Conservation (phyloP, 2,113 vertebrate species). For the Elephantulus edwardii region DNA sequence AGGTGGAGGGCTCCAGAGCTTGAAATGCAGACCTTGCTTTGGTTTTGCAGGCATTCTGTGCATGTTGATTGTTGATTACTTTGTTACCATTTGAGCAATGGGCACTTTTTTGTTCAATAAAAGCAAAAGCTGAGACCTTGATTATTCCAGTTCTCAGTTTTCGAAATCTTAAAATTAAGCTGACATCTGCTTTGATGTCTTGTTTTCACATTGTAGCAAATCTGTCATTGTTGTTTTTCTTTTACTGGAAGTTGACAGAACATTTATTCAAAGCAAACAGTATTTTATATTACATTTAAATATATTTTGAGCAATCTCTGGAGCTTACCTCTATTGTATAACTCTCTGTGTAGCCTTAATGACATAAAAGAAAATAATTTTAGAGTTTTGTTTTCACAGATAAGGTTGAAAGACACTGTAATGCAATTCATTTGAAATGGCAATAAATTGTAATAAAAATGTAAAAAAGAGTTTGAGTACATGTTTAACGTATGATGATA, state of each 20-base stretch:
- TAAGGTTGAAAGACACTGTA: slow-evolving; percentile 40
- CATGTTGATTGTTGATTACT: neutral
- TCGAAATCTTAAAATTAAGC: slow-evolving; percentile 41
- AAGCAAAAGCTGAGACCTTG: neutral
- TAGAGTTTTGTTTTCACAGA: slow-evolving; percentile 47
- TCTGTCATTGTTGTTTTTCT: neutral
- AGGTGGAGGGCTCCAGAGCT: neutral
- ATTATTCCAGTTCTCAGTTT: slow-evolving; percentile 5
- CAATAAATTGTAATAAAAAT: slow-evolving; percentile 35
- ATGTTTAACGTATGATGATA: neutral
- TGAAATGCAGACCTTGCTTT: slow-evolving; percentile 8
- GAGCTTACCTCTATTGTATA: neutral
- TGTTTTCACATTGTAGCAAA: slow-evolving; percentile 16
- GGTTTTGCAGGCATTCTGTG: neutral
- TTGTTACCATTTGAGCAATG: slow-evolving; percentile 55
- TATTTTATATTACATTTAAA: slow-evolving; percentile 43
- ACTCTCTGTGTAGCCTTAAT: slow-evolving; percentile 50
- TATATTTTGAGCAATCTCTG: slow-evolving; percentile 29
- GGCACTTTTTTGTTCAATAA: neutral
- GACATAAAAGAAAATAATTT: slow-evolving; percentile 47
- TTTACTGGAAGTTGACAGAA: slow-evolving; percentile 23
- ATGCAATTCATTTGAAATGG: neutral
- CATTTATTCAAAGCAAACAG: slow-evolving; percentile 25
- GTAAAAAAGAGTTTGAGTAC: slow-evolving; percentile 19
- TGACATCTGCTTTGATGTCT: slow-evolving; percentile 5